Evolutionary conservation across 1,140 invertebrate species (phyloP).

Genomic region (Drosophila lacertosa): DNA sequence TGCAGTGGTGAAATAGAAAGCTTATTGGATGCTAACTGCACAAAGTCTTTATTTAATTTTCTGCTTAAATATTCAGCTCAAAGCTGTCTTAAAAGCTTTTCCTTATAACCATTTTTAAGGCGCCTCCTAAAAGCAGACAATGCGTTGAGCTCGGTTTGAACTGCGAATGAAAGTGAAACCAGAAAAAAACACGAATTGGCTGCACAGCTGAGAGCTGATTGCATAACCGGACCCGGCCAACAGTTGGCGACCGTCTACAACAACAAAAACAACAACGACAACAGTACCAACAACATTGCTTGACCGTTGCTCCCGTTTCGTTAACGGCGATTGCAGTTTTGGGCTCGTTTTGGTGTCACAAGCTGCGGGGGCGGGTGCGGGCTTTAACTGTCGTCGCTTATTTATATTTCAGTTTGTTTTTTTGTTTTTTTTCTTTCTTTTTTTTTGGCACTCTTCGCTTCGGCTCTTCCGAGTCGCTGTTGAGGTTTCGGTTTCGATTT

Average conservation of each 20-base stretch:
- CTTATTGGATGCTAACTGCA: no score
- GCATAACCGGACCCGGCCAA: constrained; percentile 49
- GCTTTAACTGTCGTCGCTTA: constrained; percentile 9
- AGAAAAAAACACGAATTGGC: constrained; percentile 30
- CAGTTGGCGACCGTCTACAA: constrained; percentile 6
- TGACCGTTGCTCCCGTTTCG: constrained; percentile 62
- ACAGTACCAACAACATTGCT: constrained; percentile 10
- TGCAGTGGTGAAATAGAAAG: no score
- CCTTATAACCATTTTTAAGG: not conserved
- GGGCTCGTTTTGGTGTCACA: constrained; percentile 71
- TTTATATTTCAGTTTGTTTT: constrained; percentile 23
- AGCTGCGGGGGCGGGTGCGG: constrained; percentile 41
- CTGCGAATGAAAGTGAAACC: constrained; percentile 77
- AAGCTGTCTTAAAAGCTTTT: constrained; percentile 36
- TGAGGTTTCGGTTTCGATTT: constrained; percentile 55
- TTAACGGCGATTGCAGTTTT: constrained; percentile 57
- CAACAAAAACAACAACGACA: not conserved
- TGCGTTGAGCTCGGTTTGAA: not conserved
- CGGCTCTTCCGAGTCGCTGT: constrained; percentile 66
- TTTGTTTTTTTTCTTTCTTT: constrained; percentile 15
- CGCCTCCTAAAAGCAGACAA: constrained; percentile 55
- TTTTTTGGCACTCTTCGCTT: constrained; percentile 67
- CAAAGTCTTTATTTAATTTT: no score
- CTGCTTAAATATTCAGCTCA: not conserved
- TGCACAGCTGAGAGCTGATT: constrained; percentile 42